Evolutionary conservation across 2,888 invertebrate genomes (phyloP), one percentile per base, ranked within the genome.

Genomic region (Tolmerus cingulatus): DNA sequence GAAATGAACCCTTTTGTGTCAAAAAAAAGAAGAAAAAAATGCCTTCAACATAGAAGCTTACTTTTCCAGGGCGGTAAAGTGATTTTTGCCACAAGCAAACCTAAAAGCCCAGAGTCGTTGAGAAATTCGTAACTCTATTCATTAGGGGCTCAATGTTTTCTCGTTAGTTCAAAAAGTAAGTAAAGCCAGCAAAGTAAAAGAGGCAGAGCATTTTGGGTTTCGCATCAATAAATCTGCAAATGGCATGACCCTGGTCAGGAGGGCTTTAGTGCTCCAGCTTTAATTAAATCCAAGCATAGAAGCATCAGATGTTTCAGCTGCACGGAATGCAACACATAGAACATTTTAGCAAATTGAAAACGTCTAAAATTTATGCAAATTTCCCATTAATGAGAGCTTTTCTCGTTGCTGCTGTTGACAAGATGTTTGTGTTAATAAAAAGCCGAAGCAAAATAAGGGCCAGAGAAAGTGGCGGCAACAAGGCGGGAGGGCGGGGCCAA

Each of bases 381-480:
- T 81, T 81, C 34, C 55, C 51, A 51, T 81, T 81, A 81, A 81
- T 51, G 81, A 81, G 55, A 55, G 51, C 81, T 51, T 51, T 81
- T 55, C 55, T 23, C 55, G 14, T 30, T 5, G n/a, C 81, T 81
- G 81, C 81, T 81, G 81, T 81, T 81, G 81, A 51, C 81, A 55
- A 81, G 81, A 51, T 55, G 81, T 81, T 81, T 81, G 55, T 51
- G 55, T 81, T 51, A 81, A 51, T 81, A 55, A 81, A 81, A 43
- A 81, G 51, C 8, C 51, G 8, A 51, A 51, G n/a, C n/a, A 51
- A 51, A n/a, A 51, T 51, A 51, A 51, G 51, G 51, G 51, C n/a
- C n/a, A 7, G 51, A n/a, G 51, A 51, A 51, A 51, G 51, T 51
- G 51, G n/a, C 51, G 51, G 51, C 51, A n/a, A 51, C 51, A n/a